Evolutionary conservation across 2,888 invertebrate species (phyloP).

Genomic region (Tridacna crocea): DNA sequence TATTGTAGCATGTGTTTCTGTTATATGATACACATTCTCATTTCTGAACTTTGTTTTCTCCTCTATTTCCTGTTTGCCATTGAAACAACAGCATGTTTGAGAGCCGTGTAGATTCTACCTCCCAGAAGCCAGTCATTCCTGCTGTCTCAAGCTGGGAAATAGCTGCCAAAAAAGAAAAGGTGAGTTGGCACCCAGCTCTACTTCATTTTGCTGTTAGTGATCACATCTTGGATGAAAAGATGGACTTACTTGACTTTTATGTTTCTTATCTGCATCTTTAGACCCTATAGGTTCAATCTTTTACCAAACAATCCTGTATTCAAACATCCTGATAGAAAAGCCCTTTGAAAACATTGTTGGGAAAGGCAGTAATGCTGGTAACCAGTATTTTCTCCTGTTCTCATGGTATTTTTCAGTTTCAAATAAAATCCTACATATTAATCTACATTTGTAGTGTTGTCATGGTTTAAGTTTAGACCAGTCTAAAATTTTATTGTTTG

Average conservation of each 20-base stretch:
- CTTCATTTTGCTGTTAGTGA: background rate
- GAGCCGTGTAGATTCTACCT: slow-evolving; percentile 57
- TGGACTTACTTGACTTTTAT: background rate
- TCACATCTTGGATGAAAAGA: background rate
- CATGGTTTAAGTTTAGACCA: too few relatives aligned
- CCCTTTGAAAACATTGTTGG: background rate
- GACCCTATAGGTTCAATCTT: background rate
- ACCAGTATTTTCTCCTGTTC: background rate
- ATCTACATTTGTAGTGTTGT: too few relatives aligned
- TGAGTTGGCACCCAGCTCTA: slow-evolving; percentile 48
- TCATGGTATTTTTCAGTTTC: too few relatives aligned
- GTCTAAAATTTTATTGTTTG: too few relatives aligned
- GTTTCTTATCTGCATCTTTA: background rate
- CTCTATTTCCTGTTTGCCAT: slow-evolving; percentile 18
- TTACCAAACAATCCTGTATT: background rate
- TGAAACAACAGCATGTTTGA: slow-evolving; percentile 73
- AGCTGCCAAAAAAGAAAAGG: slow-evolving; percentile 66
- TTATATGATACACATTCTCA: too few relatives aligned
- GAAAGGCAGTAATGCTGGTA: background rate
- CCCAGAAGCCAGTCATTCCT: slow-evolving; percentile 40
- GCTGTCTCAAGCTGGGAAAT: slow-evolving; percentile 46
- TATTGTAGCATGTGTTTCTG: background rate
- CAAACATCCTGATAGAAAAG: background rate
- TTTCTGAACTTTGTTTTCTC: slow-evolving; percentile 17
- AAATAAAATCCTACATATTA: too few relatives aligned